phyloP scores from a whole-genome alignment of 2,113 vertebrate genomes.

The Ahaetulla prasina region DNA sequence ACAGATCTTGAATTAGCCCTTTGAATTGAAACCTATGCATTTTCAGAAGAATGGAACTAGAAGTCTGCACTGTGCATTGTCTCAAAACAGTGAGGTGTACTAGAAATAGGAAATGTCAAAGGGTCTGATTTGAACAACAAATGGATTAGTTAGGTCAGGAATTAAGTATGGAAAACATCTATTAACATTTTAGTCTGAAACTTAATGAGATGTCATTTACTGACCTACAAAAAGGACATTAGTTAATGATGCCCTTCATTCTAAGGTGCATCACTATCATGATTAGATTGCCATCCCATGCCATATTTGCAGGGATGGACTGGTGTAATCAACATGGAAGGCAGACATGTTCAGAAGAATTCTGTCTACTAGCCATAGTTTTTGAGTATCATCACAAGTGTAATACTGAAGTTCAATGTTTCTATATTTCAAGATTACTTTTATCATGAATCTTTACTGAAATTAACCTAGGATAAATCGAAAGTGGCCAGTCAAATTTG shows the following conservation, averaged over 20 bases:
- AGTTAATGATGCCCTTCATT: neutral
- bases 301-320: neutral
- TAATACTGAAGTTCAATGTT: neutral
- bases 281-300: neutral
- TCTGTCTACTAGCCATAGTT: neutral
- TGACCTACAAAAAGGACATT: neutral
- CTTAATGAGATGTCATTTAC: neutral
- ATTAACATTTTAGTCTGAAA: neutral
- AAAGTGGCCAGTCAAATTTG: neutral
- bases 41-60: slow-evolving; percentile 39
- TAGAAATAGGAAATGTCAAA: neutral
- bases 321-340: neutral
- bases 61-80: neutral
- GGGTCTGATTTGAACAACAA: neutral
- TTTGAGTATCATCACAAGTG: neutral
- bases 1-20: slow-evolving; percentile 30
- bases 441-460: neutral
- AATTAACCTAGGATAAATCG: neutral
- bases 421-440: neutral
- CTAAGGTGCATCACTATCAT: neutral
- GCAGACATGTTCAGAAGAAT: neutral
- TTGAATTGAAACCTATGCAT: slow-evolving; percentile 38
- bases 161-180: neutral
- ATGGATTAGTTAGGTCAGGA: neutral
- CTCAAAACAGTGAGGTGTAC: slow-evolving; percentile 12